phyloP scores from a whole-genome alignment of 2,113 vertebrate genomes.

The Ceuthmochares aereus region DNA sequence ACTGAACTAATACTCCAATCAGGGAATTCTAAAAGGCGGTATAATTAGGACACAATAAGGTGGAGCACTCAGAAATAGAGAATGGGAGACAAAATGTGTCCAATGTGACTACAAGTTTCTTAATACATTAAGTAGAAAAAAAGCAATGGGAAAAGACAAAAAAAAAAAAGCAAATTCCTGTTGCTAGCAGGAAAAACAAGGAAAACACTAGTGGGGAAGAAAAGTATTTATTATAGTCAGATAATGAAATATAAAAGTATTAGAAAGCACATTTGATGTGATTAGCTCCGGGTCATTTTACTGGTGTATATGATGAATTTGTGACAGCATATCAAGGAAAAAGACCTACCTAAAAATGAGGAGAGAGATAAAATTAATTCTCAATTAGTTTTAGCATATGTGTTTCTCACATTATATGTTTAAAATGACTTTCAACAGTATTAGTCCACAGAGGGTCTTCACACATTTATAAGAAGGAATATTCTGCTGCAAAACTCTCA shows the following conservation, averaged over 20 bases:
- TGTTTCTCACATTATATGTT: not conserved
- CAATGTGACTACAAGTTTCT: not conserved
- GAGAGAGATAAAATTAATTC: not conserved
- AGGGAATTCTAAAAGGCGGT: conserved; percentile 5
- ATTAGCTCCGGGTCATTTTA: not conserved
- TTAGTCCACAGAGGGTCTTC: not conserved
- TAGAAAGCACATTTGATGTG: not conserved
- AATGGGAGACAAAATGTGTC: not conserved
- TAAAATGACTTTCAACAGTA: not conserved
- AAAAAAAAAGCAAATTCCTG: not conserved
- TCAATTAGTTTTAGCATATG: not conserved
- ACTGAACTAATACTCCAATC: not conserved
- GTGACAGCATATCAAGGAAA: not conserved
- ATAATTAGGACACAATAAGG: not conserved
- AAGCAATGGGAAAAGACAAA: not conserved
- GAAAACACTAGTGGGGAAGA: not conserved
- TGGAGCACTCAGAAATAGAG: not conserved
- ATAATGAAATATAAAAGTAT: not conserved
- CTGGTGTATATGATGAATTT: not conserved
- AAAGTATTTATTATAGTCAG: not conserved
- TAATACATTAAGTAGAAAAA: not conserved
- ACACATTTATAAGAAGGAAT: not conserved
- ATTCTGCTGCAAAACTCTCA: not conserved
- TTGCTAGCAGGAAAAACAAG: not conserved
- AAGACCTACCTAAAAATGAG: not conserved